These are phyloP conservation scores for Tonatia bakeri DNA, from an alignment of 2,113 vertebrate species.

Conservation along the genomic window DNA sequence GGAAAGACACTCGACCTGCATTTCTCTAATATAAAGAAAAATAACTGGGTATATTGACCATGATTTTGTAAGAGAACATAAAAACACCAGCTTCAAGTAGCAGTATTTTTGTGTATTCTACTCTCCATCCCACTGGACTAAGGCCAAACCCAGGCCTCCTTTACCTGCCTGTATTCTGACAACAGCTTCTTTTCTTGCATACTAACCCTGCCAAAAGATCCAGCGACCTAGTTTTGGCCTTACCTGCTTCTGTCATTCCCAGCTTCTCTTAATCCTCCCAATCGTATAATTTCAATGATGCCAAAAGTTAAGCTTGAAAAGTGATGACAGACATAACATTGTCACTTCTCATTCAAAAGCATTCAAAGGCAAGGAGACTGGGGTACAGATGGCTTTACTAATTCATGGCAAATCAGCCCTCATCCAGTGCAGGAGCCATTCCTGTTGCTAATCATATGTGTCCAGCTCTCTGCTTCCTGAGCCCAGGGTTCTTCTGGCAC, in stretches of 20 bases:
- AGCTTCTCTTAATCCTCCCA: background rate
- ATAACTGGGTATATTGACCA: background rate
- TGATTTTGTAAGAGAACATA: background rate
- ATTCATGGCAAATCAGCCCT: too few relatives aligned
- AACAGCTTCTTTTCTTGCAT: background rate
- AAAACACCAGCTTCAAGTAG: background rate
- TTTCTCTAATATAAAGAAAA: conserved; percentile 22
- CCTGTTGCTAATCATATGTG: background rate
- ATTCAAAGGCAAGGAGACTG: background rate
- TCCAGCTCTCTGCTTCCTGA: background rate
- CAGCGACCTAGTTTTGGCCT: background rate
- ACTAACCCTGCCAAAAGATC: background rate
- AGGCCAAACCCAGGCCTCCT: background rate
- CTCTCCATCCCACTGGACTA: background rate
- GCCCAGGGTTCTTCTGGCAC: background rate
- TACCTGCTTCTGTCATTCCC: background rate
- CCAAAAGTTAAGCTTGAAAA: background rate
- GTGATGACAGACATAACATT: background rate
- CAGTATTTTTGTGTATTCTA: background rate
- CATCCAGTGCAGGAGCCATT: background rate
- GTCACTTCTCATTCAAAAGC: background rate
- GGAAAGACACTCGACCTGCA: background rate
- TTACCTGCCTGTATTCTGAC: background rate
- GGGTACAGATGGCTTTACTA: background rate
- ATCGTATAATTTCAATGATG: background rate